Evolutionary conservation across 2,888 invertebrate species (phyloP).

Genomic region (Lymantria dispar): DNA sequence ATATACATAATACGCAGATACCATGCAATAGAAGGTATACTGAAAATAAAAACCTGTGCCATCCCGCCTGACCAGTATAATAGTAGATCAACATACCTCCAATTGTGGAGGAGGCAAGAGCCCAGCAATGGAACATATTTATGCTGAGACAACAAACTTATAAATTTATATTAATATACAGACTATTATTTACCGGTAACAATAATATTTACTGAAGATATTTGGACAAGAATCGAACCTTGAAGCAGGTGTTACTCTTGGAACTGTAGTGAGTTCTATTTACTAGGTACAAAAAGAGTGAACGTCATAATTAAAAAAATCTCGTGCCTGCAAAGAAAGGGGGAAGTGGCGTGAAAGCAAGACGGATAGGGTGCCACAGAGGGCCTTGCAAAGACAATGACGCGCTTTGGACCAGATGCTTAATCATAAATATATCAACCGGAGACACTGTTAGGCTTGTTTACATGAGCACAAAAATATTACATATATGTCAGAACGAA

Average conservation of each 20-base stretch:
- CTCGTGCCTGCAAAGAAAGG: slow-evolving; percentile 79
- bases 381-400: slow-evolving; percentile 75
- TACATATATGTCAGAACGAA: no score
- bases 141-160: no score
- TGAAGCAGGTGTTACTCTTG: slow-evolving; percentile 32
- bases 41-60: no score
- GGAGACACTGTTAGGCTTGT: slow-evolving; percentile 48
- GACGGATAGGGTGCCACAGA: slow-evolving; percentile 77
- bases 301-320: slow-evolving; percentile 83
- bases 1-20: no score
- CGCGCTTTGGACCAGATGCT: slow-evolving; percentile 72
- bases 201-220: not conserved
- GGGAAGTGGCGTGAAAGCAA: slow-evolving; percentile 77
- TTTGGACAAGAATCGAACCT: slow-evolving; percentile 34
- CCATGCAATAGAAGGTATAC: no score
- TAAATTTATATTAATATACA: no score
- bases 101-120: no score
- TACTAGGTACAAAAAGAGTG: slow-evolving; percentile 74
- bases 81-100: no score
- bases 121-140: no score
- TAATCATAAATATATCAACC: slow-evolving; percentile 82
- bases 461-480: no score
- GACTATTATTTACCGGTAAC: no score
- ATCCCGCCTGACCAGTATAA: no score
- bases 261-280: slow-evolving; percentile 35